Evolutionary conservation across 2,113 vertebrate species (phyloP).

Genomic region (Deroptyus accipitrinus): DNA sequence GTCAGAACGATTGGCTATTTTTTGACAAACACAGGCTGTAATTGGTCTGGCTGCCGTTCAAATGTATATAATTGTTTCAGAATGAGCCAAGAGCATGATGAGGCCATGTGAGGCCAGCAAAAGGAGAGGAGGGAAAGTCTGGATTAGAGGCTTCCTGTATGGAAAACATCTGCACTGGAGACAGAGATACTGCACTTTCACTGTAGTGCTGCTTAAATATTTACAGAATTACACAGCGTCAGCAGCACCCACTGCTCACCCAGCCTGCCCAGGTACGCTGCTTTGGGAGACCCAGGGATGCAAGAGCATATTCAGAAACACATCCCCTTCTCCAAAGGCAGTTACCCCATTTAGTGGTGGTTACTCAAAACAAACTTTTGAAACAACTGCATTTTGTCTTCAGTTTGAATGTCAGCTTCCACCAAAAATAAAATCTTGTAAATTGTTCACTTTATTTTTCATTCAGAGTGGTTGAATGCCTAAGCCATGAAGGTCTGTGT

Average conservation of each 20-base stretch:
- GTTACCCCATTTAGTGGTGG: not conserved
- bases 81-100: not conserved
- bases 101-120: slow-evolving; percentile 47
- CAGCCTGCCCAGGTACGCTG: too few species aligned
- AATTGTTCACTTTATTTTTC: not conserved
- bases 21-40: not conserved
- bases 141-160: slow-evolving; percentile 63
- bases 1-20: not conserved
- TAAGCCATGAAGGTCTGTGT: not conserved
- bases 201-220: not conserved
- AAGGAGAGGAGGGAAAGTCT: slow-evolving; percentile 27
- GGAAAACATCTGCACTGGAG: slow-evolving; percentile 60
- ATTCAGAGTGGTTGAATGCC: not conserved
- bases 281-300: not conserved
- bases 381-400: not conserved
- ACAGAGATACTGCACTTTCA: not conserved
- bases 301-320: not conserved
- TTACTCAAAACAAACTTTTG: not conserved
- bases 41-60: not conserved
- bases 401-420: not conserved
- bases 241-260: not conserved
- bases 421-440: not conserved
- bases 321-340: not conserved
- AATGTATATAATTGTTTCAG: slow-evolving; percentile 32
- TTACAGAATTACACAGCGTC: not conserved